Evolutionary conservation across 2,888 invertebrate species (phyloP).

Genomic region (Microctonus aethiopoides): DNA sequence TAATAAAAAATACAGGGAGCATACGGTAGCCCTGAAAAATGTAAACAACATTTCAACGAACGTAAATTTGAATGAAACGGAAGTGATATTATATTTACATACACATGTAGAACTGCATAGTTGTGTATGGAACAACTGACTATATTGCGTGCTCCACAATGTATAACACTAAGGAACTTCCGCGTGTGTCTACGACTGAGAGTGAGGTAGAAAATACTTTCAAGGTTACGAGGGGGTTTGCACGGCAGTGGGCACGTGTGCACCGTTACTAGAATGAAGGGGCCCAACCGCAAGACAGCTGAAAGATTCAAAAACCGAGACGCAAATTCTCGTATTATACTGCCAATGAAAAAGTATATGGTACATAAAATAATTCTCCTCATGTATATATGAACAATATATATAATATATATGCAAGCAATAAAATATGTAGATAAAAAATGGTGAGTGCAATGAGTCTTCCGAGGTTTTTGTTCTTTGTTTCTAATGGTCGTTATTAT

Average conservation of each 20-base stretch:
- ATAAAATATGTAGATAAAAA: background rate
- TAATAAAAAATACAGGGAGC: background rate
- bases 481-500: constrained; percentile 41
- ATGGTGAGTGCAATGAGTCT: constrained; percentile 25
- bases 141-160: background rate
- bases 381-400: background rate
- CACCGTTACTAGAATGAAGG: constrained; percentile 25
- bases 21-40: constrained; percentile 6
- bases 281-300: constrained; percentile 18
- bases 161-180: background rate
- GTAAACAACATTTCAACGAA: constrained; percentile 35
- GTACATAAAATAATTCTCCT: too few relatives aligned
- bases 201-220: constrained; percentile 8
- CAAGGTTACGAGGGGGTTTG: constrained; percentile 15
- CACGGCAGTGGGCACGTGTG: constrained; percentile 17
- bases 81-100: constrained; percentile 16
- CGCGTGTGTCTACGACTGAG: background rate
- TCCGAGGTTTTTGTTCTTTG: constrained; percentile 45
- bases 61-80: constrained; percentile 15
- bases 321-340: background rate
- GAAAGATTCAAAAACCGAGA: constrained; percentile 9
- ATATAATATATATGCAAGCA: too few relatives aligned
- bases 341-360: background rate
- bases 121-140: background rate
- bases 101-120: background rate